Conservation (phyloP, 2,113 vertebrate genomes). For the Macrotis lagotis region DNA sequence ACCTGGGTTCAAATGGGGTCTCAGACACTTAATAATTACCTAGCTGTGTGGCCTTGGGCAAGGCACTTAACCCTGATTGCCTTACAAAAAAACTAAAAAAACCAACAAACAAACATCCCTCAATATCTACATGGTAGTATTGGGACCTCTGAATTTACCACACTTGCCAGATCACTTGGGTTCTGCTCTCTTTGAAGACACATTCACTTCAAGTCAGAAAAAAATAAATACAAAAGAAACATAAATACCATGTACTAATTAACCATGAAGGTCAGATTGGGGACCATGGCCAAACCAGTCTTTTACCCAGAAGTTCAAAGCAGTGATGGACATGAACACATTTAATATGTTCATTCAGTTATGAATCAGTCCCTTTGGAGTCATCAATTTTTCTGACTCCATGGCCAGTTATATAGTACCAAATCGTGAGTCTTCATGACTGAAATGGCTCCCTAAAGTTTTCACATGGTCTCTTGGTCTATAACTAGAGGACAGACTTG, state of each 20-base stretch:
- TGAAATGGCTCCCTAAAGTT: background rate
- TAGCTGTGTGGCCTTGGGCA: too few species aligned
- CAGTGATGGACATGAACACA: background rate
- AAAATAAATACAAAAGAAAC: background rate
- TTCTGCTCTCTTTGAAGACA: background rate
- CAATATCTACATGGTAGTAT: background rate
- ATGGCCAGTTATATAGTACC: background rate
- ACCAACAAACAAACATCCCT: too few species aligned
- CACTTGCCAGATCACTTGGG: background rate
- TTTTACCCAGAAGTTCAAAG: background rate
- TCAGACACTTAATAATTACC: too few species aligned
- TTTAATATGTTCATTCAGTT: background rate
- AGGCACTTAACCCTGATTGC: too few species aligned
- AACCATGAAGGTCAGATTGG: background rate
- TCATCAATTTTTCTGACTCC: background rate
- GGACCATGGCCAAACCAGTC: background rate
- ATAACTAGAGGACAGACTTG: background rate
- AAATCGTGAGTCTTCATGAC: background rate
- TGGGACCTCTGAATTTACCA: background rate
- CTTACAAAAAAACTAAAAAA: too few species aligned
- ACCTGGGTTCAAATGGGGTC: too few species aligned
- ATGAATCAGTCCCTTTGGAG: background rate
- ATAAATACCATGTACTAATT: background rate
- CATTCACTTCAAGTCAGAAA: background rate
- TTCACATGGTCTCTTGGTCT: background rate